These are phyloP conservation scores for Eupristina koningsbergeri DNA, from an alignment of 1,140 invertebrate genomes.

Conservation along the genomic window DNA sequence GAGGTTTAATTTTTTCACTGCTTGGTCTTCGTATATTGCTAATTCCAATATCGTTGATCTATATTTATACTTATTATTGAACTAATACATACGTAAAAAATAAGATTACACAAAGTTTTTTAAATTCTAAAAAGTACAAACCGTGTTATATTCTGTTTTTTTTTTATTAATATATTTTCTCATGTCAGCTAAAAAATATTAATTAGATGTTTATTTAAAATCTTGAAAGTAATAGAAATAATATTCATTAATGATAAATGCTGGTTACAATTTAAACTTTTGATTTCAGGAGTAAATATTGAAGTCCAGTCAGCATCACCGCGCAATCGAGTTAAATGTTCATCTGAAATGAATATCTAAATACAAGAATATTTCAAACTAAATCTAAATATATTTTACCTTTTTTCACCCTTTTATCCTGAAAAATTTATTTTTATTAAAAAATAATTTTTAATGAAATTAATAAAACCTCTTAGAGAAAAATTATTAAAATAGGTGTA, in stretches of 20 bases:
- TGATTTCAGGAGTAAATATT: neutral
- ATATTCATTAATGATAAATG: neutral
- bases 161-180: neutral
- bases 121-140: neutral
- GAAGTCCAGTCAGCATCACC: conserved; percentile 17
- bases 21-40: conserved; percentile 54
- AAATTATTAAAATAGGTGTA: conserved; percentile 6
- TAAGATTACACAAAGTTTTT: neutral
- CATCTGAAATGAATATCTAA: conserved; percentile 6
- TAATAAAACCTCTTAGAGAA: neutral
- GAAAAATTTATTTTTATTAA: too few species aligned
- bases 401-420: conserved; percentile 16
- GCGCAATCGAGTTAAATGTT: conserved; percentile 11
- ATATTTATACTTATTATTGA: neutral
- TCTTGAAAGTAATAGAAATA: neutral
- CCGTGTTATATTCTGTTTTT: conserved; percentile 5
- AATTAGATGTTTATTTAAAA: neutral
- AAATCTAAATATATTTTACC: neutral
- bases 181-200: neutral
- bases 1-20: conserved; percentile 40
- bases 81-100: neutral
- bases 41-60: conserved; percentile 47
- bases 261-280: conserved; percentile 1
- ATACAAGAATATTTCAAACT: neutral
- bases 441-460: neutral